Base-by-base conservation (phyloP, 2,113 vertebrate species). In the Dasypus novemcinctus region DNA sequence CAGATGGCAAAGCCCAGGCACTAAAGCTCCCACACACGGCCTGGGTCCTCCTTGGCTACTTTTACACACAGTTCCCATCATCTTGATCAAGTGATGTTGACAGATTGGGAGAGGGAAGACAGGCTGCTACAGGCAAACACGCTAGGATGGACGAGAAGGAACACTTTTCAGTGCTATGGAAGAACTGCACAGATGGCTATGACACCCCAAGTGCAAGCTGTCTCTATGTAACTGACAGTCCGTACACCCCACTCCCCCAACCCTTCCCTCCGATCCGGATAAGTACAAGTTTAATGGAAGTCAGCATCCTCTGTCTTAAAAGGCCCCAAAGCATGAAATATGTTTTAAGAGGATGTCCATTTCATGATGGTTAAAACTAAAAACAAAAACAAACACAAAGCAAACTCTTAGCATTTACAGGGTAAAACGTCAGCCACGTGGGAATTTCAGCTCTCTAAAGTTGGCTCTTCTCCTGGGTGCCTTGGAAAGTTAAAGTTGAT, bases 1-100 rank as follows among this genome's bases (percentile, higher is more conserved):
- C 0, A 7, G 52, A 7, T 0, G 15, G 21, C 68, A 33, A 8
- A n/a, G 49, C 25, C 61, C 64, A n/a, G 12, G 59, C 18, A 17
- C 17, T 15, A 18, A 7, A 10, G 49, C 6, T 2, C 17, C 11
- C 12, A 1, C 1, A 7, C 0, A 4, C 4, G 52, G 25, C 80
- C 57, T 1, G 0, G 0, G 5, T 23, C 52, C 59, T 54, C 46
- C n/a, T 49, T 25, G 57, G 74, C 74, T 52, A 36, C 21, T n/a
- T 18, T 36, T 46, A 63, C 64, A n/a, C 36, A 52, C 5, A 25
- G 2, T n/a, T n/a, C 66, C 31, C 78, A 2, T 7, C 78, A 74
- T 27, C 59, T 12, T 61, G 12, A 9, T 0, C 1, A 2, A 18
- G 1, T 61, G 52, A 43, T 41, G 57, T 90, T 64, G 82, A 75